phyloP scores from a whole-genome alignment of 1,140 invertebrate species.

The Anastatus disparis region DNA sequence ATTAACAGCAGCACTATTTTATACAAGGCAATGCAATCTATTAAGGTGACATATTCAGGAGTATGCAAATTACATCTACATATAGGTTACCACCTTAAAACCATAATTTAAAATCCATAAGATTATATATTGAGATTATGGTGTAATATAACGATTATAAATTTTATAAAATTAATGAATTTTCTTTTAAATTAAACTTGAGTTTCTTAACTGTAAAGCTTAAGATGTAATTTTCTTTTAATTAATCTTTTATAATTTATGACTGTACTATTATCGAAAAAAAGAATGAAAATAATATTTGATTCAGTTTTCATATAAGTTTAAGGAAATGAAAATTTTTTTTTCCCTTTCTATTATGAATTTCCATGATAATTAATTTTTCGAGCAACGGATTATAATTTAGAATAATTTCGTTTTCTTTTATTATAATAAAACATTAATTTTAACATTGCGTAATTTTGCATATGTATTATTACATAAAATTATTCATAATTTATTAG shows the following conservation, averaged over 20 bases:
- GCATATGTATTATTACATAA: too few species aligned
- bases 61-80: neutral
- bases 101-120: neutral
- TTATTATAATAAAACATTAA: too few species aligned
- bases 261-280: too few species aligned
- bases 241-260: neutral
- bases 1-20: neutral
- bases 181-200: neutral
- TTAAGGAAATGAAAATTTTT: neutral
- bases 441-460: too few species aligned
- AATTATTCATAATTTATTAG: too few species aligned
- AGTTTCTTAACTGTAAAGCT: neutral
- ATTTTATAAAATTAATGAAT: neutral
- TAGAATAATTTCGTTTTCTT: too few species aligned
- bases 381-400: too few species aligned
- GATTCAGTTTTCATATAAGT: neutral
- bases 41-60: too few species aligned
- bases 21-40: too few species aligned
- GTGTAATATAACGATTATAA: too few species aligned
- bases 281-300: neutral
- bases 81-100: neutral
- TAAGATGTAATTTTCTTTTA: slow-evolving; percentile 4
- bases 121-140: neutral
- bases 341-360: too few species aligned
- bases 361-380: too few species aligned